A percentile compares a stretch with the other conserved stretches of the same genome.
phyloP scores from a whole-genome alignment of 2,113 vertebrate genomes.

The Thalassarche chlororhynchos region DNA sequence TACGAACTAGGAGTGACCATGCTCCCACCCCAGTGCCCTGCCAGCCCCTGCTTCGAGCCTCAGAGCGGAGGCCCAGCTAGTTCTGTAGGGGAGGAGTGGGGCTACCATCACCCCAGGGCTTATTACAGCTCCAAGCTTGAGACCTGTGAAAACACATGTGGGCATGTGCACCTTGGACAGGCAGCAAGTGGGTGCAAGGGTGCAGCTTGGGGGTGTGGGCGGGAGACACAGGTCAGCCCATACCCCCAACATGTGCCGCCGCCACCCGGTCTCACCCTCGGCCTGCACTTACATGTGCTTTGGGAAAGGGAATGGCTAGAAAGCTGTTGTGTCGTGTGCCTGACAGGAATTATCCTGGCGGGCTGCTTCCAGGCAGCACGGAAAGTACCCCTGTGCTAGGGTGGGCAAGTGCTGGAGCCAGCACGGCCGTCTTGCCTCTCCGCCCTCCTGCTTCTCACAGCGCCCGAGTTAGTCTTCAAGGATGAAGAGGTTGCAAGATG shows the following conservation, averaged over 20 bases:
- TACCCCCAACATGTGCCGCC: rapidly evolving
- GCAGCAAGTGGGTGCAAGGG: not conserved
- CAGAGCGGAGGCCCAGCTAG: not conserved
- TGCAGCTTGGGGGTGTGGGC: rapidly evolving
- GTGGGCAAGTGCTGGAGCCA: not conserved
- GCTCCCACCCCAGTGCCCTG: not conserved
- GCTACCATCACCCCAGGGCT: not conserved
- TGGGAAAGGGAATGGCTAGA: not conserved
- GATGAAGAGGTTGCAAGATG: not conserved
- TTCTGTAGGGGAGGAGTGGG: not conserved
- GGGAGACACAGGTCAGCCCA: not conserved
- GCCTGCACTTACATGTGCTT: not conserved
- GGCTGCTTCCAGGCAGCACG: rapidly evolving
- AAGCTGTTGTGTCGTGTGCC: not conserved
- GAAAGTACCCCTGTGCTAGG: not conserved
- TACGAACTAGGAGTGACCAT: not conserved
- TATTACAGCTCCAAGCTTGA: not conserved
- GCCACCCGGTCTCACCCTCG: rapidly evolving
- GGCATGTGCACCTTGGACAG: not conserved
- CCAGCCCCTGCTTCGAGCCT: not conserved
- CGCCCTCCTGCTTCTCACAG: not conserved
- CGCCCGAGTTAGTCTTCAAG: not conserved
- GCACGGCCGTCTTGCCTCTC: not conserved
- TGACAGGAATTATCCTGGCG: not conserved
- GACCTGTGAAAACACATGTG: not conserved